Evolutionary conservation across 2,113 vertebrate species (phyloP).

Genomic region (Shinisaurus crocodilurus): DNA sequence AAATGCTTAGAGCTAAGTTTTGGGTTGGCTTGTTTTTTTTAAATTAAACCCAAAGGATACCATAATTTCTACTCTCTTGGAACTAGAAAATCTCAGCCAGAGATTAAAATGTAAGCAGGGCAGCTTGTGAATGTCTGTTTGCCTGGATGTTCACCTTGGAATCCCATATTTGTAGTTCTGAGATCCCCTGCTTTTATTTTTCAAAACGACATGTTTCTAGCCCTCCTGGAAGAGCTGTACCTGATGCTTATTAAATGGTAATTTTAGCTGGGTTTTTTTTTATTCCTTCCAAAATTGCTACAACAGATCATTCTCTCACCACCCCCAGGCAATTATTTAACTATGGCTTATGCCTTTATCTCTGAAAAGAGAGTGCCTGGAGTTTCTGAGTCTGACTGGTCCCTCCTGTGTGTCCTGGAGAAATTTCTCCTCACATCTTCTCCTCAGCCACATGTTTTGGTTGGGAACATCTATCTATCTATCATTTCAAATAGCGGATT

Average conservation of each 20-base stretch:
- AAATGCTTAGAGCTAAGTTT: background rate
- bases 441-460: background rate
- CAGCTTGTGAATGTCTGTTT: background rate
- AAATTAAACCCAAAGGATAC: background rate
- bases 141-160: background rate
- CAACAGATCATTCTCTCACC: background rate
- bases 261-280: background rate
- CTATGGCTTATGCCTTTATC: background rate
- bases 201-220: constrained; percentile 1
- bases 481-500: background rate
- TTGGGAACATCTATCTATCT: background rate
- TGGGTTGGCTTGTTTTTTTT: no score
- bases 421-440: background rate
- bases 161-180: background rate
- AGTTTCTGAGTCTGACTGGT: background rate
- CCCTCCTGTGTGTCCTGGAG: background rate
- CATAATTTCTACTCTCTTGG: no score
- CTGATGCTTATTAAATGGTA: background rate
- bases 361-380: background rate
- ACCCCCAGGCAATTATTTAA: background rate
- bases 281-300: background rate
- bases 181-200: background rate
- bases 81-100: background rate
- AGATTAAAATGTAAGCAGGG: background rate
- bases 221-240: background rate